Conservation (phyloP, 2,113 vertebrate genomes). For the Eidolon helvum region DNA sequence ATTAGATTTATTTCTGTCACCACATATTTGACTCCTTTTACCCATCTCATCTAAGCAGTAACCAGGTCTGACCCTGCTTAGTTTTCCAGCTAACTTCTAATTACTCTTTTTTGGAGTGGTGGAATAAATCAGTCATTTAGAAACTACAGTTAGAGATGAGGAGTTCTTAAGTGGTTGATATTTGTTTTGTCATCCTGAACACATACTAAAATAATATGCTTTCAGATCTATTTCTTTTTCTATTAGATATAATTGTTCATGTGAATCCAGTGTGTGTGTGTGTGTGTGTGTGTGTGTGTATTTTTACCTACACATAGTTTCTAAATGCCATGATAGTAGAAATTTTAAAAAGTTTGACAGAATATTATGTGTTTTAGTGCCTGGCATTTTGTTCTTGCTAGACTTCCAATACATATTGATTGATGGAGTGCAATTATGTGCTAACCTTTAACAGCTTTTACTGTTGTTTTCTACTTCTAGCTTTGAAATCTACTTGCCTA, state of each 20-base stretch:
- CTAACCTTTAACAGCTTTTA: neutral
- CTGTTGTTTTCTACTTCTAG: neutral
- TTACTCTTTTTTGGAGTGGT: neutral
- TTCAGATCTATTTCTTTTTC: slow-evolving; percentile 38
- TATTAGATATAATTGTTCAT: neutral
- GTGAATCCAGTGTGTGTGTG: neutral
- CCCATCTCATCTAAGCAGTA: too few relatives aligned
- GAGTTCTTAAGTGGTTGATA: neutral
- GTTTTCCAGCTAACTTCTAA: neutral
- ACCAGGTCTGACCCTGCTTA: too few relatives aligned
- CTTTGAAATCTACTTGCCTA: neutral
- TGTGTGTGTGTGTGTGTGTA: too few relatives aligned
- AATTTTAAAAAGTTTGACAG: neutral
- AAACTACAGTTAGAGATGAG: neutral
- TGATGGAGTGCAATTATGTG: neutral
- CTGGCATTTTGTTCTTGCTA: neutral
- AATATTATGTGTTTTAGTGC: neutral
- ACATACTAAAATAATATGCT: slow-evolving; percentile 24
- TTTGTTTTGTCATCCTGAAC: slow-evolving; percentile 38
- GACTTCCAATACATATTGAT: neutral
- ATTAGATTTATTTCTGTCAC: too few relatives aligned
- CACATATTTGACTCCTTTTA: too few relatives aligned
- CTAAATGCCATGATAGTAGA: neutral
- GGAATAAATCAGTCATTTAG: slow-evolving; percentile 16
- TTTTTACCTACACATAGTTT: neutral